Evolutionary conservation across 2,113 vertebrate species (phyloP).

Genomic region (Leptosomus discolor): DNA sequence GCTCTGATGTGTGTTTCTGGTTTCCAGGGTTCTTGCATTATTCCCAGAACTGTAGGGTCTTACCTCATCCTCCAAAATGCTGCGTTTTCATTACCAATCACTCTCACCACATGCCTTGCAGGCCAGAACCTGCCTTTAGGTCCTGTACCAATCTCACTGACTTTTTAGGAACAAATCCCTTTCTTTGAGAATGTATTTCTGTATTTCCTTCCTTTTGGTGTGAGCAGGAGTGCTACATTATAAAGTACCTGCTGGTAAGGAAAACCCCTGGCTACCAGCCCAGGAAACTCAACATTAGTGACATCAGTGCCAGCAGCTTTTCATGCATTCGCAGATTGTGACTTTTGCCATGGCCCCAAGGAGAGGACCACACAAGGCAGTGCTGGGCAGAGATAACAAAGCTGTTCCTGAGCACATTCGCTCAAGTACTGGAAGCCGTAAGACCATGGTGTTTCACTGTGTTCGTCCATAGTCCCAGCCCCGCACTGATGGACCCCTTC

Average conservation of each 20-base stretch:
- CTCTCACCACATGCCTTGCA: background rate
- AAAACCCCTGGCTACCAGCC: background rate
- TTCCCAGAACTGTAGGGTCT: background rate
- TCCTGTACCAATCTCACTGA: background rate
- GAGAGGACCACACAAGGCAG: background rate
- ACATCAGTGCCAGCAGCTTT: background rate
- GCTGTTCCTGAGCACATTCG: background rate
- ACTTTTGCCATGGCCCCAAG: background rate
- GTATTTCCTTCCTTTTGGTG: background rate
- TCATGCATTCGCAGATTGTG: background rate
- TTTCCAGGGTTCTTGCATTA: background rate
- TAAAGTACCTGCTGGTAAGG: background rate
- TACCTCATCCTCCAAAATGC: background rate
- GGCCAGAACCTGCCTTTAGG: background rate
- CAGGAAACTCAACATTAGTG: background rate
- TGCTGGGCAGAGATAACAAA: background rate
- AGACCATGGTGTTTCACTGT: background rate
- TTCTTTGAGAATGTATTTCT: background rate
- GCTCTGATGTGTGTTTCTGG: rapidly evolving
- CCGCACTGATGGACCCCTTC: background rate
- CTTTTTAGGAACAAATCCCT: background rate
- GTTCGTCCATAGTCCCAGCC: background rate
- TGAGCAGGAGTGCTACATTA: background rate
- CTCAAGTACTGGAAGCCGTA: background rate
- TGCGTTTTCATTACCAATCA: background rate